Base-by-base conservation (phyloP, 2,113 vertebrate genomes). In the Pteropus alecto region DNA sequence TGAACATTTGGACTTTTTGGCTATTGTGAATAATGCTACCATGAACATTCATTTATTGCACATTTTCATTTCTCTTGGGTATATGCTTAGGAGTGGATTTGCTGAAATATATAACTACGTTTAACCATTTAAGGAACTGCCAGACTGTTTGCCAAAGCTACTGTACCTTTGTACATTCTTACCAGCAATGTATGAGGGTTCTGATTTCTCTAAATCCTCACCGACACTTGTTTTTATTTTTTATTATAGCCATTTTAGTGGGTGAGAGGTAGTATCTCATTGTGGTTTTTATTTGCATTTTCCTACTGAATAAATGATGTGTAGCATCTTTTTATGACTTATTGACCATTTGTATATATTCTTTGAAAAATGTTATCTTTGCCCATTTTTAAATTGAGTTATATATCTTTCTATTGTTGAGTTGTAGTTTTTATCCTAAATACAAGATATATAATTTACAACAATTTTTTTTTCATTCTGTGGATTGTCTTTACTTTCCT, bases 251-350 rank as follows among this genome's bases (percentile, higher is more conserved):
- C 41, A 24, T 93, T 19, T 51, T 81, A 74, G 46, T 90, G 28
- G 30, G 19, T 87, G 13, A n/a, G 61, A 87, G 83, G n/a, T 77
- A n/a, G 8, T 93, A 24, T 16, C 70, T 89, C 28, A 19, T 41
- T 78, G 33, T 87, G 41, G 46, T 60, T 94, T 90, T 68, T 41
- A 56, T 85, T 60, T 93, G 18, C 60, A 84, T 94, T 95, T 96
- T 30, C 46, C 46, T 94, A 5, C 6, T 74, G 12, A 68, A n/a
- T 68, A 71, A 41, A 35, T 54, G 41, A 33, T 93, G 38, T 71
- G 22, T 67, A 56, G 30, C 26, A 93, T 68, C 24, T 70, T 91
- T 95, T 90, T 35, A 24, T 81, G 18, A 41, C 22, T 70, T 85
- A 48, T 6, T 84, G 38, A 6, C 35, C 28, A 13, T 95, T 92